A percentile compares a stretch with the other conserved stretches of the same genome.
Conservation (phyloP, 2,888 invertebrate genomes). For the Lacanobia oleracea region DNA sequence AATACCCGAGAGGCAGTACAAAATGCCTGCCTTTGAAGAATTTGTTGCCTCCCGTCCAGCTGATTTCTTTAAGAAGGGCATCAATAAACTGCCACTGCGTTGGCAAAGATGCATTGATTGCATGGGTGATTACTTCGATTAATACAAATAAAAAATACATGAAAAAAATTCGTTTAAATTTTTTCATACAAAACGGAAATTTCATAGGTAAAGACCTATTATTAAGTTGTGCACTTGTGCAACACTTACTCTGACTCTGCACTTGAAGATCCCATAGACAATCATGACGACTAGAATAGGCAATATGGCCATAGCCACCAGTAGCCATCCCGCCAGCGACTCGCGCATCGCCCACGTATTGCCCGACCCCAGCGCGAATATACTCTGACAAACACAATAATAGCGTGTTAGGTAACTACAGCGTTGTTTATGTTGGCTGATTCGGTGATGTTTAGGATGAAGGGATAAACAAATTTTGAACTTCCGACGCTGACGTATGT, state of each 20-base stretch:
- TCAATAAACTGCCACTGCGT: no score
- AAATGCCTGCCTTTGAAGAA: no score
- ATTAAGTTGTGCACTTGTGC: no score
- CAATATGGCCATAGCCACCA: conserved; percentile 70
- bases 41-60: no score
- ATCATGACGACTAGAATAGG: conserved; percentile 74
- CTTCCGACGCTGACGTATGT: not conserved
- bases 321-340: conserved; percentile 75
- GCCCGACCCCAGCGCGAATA: conserved; percentile 71
- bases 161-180: no score
- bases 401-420: not conserved
- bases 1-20: no score
- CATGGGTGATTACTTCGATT: no score
- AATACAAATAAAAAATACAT: no score
- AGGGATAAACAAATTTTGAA: not conserved
- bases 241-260: conserved; percentile 81
- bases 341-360: conserved; percentile 66
- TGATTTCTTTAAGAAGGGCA: no score
- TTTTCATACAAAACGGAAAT: no score
- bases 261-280: conserved; percentile 82
- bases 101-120: no score
- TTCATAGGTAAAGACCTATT: no score
- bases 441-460: not conserved
- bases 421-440: not conserved
- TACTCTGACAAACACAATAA: conserved; percentile 62